These are phyloP conservation scores for Mus minutoides DNA, from an alignment of 2,797 vertebrate species.

Conservation along the genomic window DNA sequence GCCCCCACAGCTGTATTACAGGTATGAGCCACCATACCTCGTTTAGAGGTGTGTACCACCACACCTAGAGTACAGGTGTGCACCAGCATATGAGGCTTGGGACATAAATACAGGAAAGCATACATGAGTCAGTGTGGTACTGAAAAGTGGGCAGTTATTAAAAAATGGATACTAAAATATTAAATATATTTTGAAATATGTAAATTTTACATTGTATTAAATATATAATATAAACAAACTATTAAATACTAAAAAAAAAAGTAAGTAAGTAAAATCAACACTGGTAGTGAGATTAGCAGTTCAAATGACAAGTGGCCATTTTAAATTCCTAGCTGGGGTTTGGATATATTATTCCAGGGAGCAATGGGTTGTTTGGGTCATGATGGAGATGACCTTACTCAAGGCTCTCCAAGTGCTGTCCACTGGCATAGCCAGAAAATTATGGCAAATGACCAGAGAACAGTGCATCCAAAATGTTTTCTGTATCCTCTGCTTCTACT, in stretches of 20 bases:
- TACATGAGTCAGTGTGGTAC: background rate
- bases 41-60: too few species aligned
- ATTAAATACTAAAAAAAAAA: background rate
- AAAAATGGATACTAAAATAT: background rate
- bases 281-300: background rate
- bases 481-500: background rate
- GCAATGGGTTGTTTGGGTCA: background rate
- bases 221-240: background rate
- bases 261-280: background rate
- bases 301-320: background rate
- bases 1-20: too few species aligned
- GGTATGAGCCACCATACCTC: too few species aligned
- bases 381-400: background rate
- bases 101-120: too few species aligned
- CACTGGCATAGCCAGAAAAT: rapidly evolving
- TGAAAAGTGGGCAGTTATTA: background rate
- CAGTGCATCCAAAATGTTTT: background rate
- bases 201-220: background rate
- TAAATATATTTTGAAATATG: background rate
- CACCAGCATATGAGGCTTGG: background rate
- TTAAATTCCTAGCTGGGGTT: background rate
- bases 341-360: too few species aligned
- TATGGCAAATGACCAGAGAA: rapidly evolving
- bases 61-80: background rate
- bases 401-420: background rate